phyloP scores from a whole-genome alignment of 92 coral and sea anemone species.

The Diadumene lineata region DNA sequence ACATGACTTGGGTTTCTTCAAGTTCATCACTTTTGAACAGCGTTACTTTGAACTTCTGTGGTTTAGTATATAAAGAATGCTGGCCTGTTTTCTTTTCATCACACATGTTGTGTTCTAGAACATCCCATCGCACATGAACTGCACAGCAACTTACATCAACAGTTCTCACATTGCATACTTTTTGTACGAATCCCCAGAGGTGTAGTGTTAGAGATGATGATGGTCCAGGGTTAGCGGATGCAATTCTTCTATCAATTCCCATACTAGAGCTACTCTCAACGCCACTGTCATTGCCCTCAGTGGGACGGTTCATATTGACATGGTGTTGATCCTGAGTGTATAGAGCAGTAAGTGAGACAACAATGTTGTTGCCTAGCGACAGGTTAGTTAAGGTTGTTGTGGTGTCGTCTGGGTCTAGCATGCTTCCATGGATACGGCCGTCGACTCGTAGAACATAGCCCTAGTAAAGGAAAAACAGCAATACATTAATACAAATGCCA shows the following conservation, averaged over 20 bases:
- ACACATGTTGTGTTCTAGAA: conserved; percentile 1
- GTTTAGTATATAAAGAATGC: conserved; percentile 29
- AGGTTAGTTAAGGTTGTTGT: conserved; percentile 35
- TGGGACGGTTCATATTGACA: neutral
- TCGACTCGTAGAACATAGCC: conserved; percentile 69
- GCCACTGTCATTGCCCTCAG: conserved; percentile 72
- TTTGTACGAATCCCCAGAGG: conserved; percentile 54
- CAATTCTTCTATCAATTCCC: conserved; percentile 24
- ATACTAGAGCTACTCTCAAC: conserved; percentile 81
- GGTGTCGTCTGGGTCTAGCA: conserved; percentile 37
- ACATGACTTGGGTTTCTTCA: conserved; percentile 6
- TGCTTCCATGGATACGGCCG: conserved; percentile 51
- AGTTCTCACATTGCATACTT: conserved; percentile 28
- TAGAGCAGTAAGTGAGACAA: conserved; percentile 46
- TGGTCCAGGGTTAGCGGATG: conserved; percentile 22
- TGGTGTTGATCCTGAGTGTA: neutral
- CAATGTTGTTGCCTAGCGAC: conserved; percentile 39
- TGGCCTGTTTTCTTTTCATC: neutral
- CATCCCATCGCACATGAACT: conserved; percentile 29
- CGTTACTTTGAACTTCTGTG: conserved; percentile 39
- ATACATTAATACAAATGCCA: neutral
- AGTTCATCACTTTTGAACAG: conserved; percentile 45
- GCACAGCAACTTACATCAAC: conserved; percentile 47
- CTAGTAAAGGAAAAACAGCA: conserved; percentile 28
- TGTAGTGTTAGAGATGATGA: conserved; percentile 58